These are phyloP conservation scores for Formicarius rufipectus DNA, from an alignment of 2,113 vertebrate species.

Conservation along the genomic window DNA sequence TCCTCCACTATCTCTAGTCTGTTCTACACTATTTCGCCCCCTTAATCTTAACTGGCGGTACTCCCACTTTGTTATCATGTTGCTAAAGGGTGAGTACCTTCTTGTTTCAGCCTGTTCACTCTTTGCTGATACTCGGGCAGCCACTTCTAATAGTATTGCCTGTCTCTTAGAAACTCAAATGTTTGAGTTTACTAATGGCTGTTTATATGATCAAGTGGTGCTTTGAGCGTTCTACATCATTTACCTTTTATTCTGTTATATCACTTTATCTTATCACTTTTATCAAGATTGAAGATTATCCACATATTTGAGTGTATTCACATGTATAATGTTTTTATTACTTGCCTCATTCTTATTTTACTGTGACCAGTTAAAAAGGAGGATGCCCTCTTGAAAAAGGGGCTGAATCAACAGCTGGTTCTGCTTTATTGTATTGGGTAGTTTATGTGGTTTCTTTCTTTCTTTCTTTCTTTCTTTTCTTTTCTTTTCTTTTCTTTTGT, in stretches of 20 bases:
- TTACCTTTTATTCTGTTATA: not conserved
- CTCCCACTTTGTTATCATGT: not conserved
- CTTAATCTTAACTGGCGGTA: conserved; percentile 42
- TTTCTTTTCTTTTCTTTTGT: not conserved
- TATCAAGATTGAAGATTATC: not conserved
- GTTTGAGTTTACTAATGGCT: not conserved
- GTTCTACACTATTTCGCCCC: not conserved
- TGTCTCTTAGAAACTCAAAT: not conserved
- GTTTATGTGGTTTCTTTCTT: not conserved
- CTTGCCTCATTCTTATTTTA: not conserved
- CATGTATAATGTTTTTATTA: not conserved
- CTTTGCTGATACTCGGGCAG: not conserved
- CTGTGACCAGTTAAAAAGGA: not conserved
- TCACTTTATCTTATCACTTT: not conserved
- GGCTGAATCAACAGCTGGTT: not conserved
- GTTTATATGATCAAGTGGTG: not conserved
- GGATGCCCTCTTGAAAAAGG: not conserved
- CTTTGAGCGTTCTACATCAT: not conserved
- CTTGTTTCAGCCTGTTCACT: not conserved
- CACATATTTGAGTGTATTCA: not conserved
- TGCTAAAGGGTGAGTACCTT: not conserved
- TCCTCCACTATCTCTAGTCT: conserved; percentile 21
- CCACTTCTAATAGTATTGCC: not conserved
- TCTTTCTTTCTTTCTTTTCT: not conserved
- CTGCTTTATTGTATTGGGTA: not conserved